A percentile compares a stretch with the other conserved stretches of the same genome.
phyloP scores from a whole-genome alignment of 2,797 vertebrate genomes.

The Galagoides demidoff region DNA sequence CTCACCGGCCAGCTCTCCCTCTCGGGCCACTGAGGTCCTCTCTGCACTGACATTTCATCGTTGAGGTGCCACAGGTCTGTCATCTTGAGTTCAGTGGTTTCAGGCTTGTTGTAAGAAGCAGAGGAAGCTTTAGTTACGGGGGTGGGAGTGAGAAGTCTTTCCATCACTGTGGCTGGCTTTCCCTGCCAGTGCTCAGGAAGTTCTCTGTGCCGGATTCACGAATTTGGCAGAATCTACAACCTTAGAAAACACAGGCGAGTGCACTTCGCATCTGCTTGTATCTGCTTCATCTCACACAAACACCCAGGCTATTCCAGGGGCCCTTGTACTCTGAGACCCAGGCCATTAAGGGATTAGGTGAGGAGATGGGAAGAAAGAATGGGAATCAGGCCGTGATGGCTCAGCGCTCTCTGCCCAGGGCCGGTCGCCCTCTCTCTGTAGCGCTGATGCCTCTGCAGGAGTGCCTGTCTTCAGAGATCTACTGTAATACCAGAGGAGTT shows the following conservation, averaged over 20 bases:
- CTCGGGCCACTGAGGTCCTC: neutral
- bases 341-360: conserved; percentile 74
- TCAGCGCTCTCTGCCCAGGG: neutral
- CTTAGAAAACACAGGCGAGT: neutral
- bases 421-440: neutral
- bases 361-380: neutral
- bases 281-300: conserved; percentile 36
- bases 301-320: conserved; percentile 74
- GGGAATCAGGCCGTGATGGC: neutral
- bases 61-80: neutral
- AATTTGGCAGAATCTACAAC: neutral
- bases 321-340: conserved; percentile 43
- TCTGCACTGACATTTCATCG: neutral
- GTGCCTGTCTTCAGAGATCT: neutral
- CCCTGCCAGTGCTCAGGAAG: neutral
- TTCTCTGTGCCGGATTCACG: neutral
- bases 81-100: neutral
- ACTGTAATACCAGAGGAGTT: neutral
- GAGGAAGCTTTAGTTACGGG: fast-evolving
- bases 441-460: neutral
- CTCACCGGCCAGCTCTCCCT: neutral
- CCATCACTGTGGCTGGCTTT: neutral
- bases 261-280: conserved; percentile 27
- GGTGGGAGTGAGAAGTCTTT: fast-evolving
- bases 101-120: neutral